Evolutionary conservation across 2,888 invertebrate species (phyloP).

Genomic region (Apeira syringaria): DNA sequence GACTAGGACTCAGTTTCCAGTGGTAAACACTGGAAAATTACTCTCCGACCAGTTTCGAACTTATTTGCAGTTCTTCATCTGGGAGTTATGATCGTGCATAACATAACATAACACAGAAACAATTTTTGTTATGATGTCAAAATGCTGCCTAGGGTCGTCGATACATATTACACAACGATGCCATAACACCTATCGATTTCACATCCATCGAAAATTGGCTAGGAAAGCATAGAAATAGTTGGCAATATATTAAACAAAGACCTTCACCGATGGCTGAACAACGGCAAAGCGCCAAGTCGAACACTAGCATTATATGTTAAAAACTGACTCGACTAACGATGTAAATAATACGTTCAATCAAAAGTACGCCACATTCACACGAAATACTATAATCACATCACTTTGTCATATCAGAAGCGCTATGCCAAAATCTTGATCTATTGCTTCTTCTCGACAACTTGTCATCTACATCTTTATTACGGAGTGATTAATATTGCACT

Average conservation of each 20-base stretch:
- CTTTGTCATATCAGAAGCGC: conserved; percentile 17
- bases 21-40: too few relatives aligned
- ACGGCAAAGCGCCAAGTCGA: conserved; percentile 58
- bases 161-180: background rate
- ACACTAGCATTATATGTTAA: conserved; percentile 26
- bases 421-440: conserved; percentile 21
- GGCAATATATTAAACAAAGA: conserved; percentile 54
- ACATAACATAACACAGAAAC: too few relatives aligned
- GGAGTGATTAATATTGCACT: too few relatives aligned
- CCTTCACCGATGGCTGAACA: conserved; percentile 50
- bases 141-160: conserved; percentile 1
- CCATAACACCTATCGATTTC: conserved; percentile 8
- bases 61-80: too few relatives aligned
- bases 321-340: conserved; percentile 2
- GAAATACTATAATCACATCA: conserved; percentile 14
- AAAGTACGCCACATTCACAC: conserved; percentile 8
- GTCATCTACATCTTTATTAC: too few relatives aligned
- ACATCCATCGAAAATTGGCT: conserved; percentile 47
- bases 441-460: conserved; percentile 20
- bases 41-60: too few relatives aligned
- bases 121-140: too few relatives aligned
- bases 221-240: conserved; percentile 57
- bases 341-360: conserved; percentile 7
- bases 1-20: too few relatives aligned
- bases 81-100: too few relatives aligned